Conservation (phyloP, 2,113 vertebrate species). For the Scophthalmus maximus region DNA sequence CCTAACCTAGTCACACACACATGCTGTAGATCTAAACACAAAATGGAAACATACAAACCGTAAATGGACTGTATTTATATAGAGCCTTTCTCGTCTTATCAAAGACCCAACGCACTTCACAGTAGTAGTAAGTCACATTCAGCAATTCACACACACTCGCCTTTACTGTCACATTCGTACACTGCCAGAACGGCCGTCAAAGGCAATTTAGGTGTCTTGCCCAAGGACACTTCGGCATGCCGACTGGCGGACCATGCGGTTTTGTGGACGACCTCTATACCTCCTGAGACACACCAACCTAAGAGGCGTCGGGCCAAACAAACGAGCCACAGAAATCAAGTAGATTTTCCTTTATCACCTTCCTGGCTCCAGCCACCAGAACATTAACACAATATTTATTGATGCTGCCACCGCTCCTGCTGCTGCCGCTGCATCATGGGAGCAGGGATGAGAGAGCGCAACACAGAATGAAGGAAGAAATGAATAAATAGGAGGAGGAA, state of each 20-base stretch:
- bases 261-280: too few relatives aligned
- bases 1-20: not conserved
- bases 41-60: conserved; percentile 27
- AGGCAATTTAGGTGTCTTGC: too few relatives aligned
- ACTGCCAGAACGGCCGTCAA: too few relatives aligned
- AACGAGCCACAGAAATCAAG: conserved; percentile 66
- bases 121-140: too few relatives aligned
- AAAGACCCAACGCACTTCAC: too few relatives aligned
- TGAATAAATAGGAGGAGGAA: not conserved
- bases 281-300: conserved; percentile 12
- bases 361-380: conserved; percentile 64
- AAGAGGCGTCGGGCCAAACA: conserved; percentile 41
- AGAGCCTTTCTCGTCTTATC: too few relatives aligned
- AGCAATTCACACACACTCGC: too few relatives aligned
- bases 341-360: conserved; percentile 75
- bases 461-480: conserved; percentile 33
- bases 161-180: too few relatives aligned
- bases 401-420: conserved; percentile 62
- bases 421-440: conserved; percentile 64
- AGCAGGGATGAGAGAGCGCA: conserved; percentile 22
- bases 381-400: conserved; percentile 77
- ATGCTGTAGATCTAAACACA: not conserved
- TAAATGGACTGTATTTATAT: too few relatives aligned
- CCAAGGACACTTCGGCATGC: too few relatives aligned
- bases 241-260: too few relatives aligned